These are phyloP conservation scores for Picus viridis DNA, from an alignment of 2,797 vertebrate genomes.

Conservation along the genomic window DNA sequence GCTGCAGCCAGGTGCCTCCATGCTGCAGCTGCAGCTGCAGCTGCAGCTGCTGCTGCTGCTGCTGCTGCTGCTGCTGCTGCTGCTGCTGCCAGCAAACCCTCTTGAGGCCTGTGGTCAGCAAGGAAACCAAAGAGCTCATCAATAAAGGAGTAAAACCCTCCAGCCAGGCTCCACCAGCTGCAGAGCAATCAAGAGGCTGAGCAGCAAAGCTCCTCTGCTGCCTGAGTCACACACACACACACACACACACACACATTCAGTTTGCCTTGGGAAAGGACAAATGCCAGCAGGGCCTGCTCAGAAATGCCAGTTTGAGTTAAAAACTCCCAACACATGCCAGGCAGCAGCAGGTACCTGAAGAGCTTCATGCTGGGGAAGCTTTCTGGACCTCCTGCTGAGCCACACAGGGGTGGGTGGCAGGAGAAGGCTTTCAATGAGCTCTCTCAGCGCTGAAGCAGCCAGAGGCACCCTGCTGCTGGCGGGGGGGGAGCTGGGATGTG, in stretches of 20 bases:
- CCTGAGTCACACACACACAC: background rate
- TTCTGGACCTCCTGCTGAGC: conserved; percentile 39
- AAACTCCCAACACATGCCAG: conserved; percentile 6
- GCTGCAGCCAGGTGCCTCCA: no score
- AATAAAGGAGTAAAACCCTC: background rate
- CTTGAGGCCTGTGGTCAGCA: background rate
- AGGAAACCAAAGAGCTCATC: background rate
- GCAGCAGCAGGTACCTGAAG: background rate
- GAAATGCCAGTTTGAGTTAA: conserved; percentile 36
- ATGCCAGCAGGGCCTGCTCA: conserved; percentile 14
- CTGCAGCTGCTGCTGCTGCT: no score
- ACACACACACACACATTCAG: background rate
- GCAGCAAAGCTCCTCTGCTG: background rate
- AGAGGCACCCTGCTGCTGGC: background rate
- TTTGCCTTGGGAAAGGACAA: conserved; percentile 3
- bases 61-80: no score
- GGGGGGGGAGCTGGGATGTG: background rate
- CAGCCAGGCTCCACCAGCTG: background rate
- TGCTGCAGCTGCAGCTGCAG: no score
- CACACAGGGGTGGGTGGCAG: background rate
- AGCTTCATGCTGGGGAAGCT: background rate
- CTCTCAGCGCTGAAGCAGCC: background rate
- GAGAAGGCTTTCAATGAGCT: background rate
- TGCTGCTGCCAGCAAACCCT: background rate
- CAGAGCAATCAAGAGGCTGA: background rate